Base-by-base conservation (phyloP, 2,888 invertebrate species). In the Argyra leucocephala region DNA sequence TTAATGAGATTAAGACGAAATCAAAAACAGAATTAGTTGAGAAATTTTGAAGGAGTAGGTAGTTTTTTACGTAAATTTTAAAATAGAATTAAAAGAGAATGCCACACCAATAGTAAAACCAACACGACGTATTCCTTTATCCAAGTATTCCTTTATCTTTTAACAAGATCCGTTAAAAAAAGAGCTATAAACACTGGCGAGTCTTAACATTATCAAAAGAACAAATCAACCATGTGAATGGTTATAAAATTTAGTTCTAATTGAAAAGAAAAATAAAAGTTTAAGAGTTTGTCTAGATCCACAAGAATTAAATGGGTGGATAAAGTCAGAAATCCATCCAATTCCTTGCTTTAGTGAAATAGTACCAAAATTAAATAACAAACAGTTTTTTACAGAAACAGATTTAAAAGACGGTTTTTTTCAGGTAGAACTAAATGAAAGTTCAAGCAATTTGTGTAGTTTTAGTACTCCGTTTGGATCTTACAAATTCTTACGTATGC, bases 221-320 rank as follows among this genome's bases (percentile, higher is more conserved):
- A 10, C 15, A 37, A 1, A 9, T 23, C 6, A 48, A n/a, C 57
- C 62, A 23, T 2, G 2, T 7, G 57, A 63, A 18, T 63, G 62
- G 62, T 6, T 63, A 6, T 62, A 22, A 66, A 22, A 22, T 24
- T 63, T 65, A 23, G 63, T 66, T 12, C 36, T 65, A 7, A 69
- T 63, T 15, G 65, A 68, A 65, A 68, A 68, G 58, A 21, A 69
- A 22, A 67, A 73, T 67, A 66, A 66, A n/a, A 67, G 66, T 9
- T 24, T 74, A 18, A 59, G 74, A 24, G 48, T 74, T 15, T 74
- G 74, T 66, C 62, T 74, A 61, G 73, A 74, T 62, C 73, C 74
- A 9, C 63, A 67, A 37, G 68, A 72, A 57, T 65, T 69, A 62
- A 73, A 71, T 66, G 69, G 71, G 67, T 62, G 65, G 60, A 66